Evolutionary conservation across 2,113 vertebrate species (phyloP), one percentile per base, ranked within the genome.

Genomic region (Cynopterus brachyotis): DNA sequence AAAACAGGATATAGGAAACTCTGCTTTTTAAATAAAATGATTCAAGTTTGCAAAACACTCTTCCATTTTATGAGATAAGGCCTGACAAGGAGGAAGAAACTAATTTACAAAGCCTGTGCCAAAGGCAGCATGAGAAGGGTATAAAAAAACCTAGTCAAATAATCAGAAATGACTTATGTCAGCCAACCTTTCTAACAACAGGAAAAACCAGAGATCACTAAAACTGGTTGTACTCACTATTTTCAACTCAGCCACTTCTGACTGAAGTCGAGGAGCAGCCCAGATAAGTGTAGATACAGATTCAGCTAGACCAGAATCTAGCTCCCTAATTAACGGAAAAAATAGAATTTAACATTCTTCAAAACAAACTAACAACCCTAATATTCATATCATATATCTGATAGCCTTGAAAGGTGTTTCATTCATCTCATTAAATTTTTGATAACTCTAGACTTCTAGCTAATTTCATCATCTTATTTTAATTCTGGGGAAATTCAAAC

Each of bases 241-340:
- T 98, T 99, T 99, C 92, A 99, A 98, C 95, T 99, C 99, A 0
- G 98, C 95, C 88, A 99, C 99, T 98, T 99, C 99, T 0, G 99
- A 98, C 96, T 99, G 99, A 13, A 99, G 99, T 47, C 99, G 99
- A 94, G 99, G 99, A 55, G 99, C 99, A 96, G 99, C 99, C 99
- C 99, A 99, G 95, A 99, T 99, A 75, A 99, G 98, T 0, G 99
- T 99, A 35, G 99, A 99, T 24, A 99, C 99, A 0, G 99, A 99
- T 98, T 99, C 99, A 93, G 99, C 99, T 85, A 99, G 97, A 53
- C 99, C 99, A 92, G 99, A 98, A 97, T 99, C 99, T 82, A 99
- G 98, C 78, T 99, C 99, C 98, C 99, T 99, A 73, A 72, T 35
- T 2, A 93, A 50, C 72, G 95, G 67, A 37, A 75, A 32, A 91